These are phyloP conservation scores for Polyommatus iphigenia DNA, from an alignment of 2,888 invertebrate species.

Conservation along the genomic window DNA sequence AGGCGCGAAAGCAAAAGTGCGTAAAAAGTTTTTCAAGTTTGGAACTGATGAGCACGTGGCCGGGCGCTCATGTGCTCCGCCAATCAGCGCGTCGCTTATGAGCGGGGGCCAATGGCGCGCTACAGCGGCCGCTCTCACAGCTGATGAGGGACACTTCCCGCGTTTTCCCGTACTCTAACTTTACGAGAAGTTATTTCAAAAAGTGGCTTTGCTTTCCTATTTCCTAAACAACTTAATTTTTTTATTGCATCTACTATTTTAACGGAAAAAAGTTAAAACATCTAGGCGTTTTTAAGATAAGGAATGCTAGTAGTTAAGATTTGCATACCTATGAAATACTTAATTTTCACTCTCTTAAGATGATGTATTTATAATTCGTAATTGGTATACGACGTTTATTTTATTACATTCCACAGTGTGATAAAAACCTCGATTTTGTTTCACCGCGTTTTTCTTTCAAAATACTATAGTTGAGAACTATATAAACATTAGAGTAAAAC, in stretches of 20 bases:
- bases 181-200: background rate
- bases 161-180: constrained; percentile 8
- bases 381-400: background rate
- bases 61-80: constrained; percentile 71
- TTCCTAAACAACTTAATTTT: background rate
- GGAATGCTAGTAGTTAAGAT: background rate
- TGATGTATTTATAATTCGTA: too few species aligned
- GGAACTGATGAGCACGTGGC: constrained; percentile 78
- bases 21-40: constrained; percentile 63
- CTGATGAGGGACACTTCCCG: constrained; percentile 66
- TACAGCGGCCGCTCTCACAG: constrained; percentile 67
- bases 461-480: too few species aligned
- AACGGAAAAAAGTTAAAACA: background rate
- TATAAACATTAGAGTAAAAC: too few species aligned
- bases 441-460: too few species aligned
- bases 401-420: too few species aligned
- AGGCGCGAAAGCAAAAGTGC: constrained; percentile 33
- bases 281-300: background rate
- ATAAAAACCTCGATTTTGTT: too few species aligned
- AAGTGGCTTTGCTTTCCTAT: background rate
- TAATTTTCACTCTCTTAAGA: background rate
- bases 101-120: constrained; percentile 69
- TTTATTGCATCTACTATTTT: background rate
- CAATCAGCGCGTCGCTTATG: constrained; percentile 65
- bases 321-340: background rate